Evolutionary conservation across 92 coral and sea anemone genomes (phyloP), one percentile per base, ranked within the genome.

Genomic region (Virgularia gustaviana): DNA sequence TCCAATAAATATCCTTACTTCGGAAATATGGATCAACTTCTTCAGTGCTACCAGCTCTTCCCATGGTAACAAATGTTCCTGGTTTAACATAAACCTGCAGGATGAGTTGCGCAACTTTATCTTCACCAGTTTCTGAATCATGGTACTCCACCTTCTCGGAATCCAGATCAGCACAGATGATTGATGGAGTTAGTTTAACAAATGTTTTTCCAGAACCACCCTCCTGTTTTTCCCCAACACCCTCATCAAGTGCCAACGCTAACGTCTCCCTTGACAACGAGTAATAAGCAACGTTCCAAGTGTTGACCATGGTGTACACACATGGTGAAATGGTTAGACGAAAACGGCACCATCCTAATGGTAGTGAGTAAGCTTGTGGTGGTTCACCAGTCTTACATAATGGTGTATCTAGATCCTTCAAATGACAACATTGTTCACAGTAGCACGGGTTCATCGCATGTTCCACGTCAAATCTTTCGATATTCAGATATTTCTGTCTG

Each of bases 291-390:
- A 92, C 84, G 75, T 92, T 92, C 91, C 96, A 90, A 15, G 71
- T 80, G 43, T 75, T 52, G 3, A 72, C 47, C 9, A 74, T 61
- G 49, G 78, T 78, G 11, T 52, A 67, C 36, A 76, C 59, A 23
- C 65, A 79, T 22, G 51, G 49, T 1, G 79, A 81, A 29, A 65
- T 52, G 58, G 60, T 86, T 55, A 92, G 77, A 15, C 88, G 88
- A 51, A 92, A 92, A 30, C 98, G 87, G 43, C 94, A 89, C 98
- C 98, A 92, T 20, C 98, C 98, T 22, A 88, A 78, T 0, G 98
- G 98, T 20, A 92, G 82, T 6, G 98, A 92, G 79, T 92, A 92
- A 53, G 72, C 87, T 67, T 84, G 86, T 9, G 98, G 83, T 27
- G 98, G 98, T 58, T 85, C 88, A 37, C 98, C 98, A 39, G 83